Percentiles rank a stretch among this genome's conserved stretches.
These are phyloP conservation scores for Lophotis ruficrista DNA, from an alignment of 2,113 vertebrate species.

Conservation along the genomic window DNA sequence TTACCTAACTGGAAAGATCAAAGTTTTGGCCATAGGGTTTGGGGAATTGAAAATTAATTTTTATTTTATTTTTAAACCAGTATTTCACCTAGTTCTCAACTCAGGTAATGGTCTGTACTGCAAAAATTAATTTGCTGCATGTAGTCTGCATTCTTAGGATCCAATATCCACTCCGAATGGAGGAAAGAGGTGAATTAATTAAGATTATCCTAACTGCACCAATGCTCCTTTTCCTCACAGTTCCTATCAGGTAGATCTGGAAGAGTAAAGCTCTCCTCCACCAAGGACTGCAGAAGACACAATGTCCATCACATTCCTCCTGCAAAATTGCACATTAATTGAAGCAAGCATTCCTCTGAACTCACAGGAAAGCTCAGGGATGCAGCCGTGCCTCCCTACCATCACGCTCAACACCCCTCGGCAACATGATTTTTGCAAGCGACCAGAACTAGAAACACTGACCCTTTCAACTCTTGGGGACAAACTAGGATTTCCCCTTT, in stretches of 20 bases:
- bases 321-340: neutral
- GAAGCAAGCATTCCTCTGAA: neutral
- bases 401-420: accelerated
- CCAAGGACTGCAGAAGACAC: neutral
- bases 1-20: neutral
- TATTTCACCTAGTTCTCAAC: neutral
- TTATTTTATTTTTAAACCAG: neutral
- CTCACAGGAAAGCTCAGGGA: neutral
- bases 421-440: neutral
- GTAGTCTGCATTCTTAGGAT: neutral
- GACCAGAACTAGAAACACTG: neutral
- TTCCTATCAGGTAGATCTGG: neutral
- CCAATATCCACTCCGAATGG: neutral
- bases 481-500: neutral
- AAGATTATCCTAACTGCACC: neutral
- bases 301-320: neutral
- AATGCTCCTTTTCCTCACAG: neutral
- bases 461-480: neutral
- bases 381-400: neutral
- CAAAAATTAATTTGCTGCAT: neutral
- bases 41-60: neutral
- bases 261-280: neutral
- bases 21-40: neutral
- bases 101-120: neutral
- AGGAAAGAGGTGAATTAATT: neutral